phyloP scores from a whole-genome alignment of 37 sponge, comb jelly and placozoan genomes.

The Crambe crambe region DNA sequence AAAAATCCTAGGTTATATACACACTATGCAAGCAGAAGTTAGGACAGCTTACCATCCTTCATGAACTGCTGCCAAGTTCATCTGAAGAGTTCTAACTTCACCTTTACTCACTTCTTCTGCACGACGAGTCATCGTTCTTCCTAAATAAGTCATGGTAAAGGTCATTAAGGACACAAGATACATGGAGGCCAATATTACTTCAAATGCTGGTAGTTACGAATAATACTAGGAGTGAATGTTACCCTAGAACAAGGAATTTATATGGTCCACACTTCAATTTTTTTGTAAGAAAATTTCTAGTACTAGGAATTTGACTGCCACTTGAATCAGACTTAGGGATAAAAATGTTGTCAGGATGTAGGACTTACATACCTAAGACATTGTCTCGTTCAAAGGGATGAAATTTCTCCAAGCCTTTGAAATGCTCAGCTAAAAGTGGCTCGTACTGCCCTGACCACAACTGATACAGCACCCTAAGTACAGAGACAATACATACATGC shows the following conservation, averaged over 20 bases:
- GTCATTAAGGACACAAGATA: too few species aligned
- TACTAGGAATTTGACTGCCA: too few species aligned
- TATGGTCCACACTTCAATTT: too few species aligned
- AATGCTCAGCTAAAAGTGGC: conserved; percentile 8
- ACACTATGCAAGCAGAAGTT: too few species aligned
- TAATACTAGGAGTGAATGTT: too few species aligned
- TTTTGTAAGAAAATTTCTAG: too few species aligned
- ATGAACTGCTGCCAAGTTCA: conserved; percentile 19
- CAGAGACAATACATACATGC: not conserved
- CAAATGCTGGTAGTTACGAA: too few species aligned
- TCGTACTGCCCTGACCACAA: conserved; percentile 23
- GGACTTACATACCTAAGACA: conserved; percentile 36
- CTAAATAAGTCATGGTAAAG: not conserved
- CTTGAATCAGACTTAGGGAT: too few species aligned
- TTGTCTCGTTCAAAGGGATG: conserved; percentile 21
- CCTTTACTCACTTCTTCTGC: not conserved
- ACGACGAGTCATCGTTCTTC: conserved; percentile 10
- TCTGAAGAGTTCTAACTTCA: conserved; percentile 6
- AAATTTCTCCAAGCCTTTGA: not conserved
- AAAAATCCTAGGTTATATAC: too few species aligned
- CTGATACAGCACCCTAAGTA: conserved; percentile 18
- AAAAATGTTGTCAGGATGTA: too few species aligned
- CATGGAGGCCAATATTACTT: too few species aligned
- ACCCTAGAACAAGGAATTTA: too few species aligned
- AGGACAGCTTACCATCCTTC: conserved; percentile 34